A percentile compares a stretch with the other conserved stretches of the same genome.
phyloP scores from a whole-genome alignment of 1,140 invertebrate species.

The Drosophila grimshawi region DNA sequence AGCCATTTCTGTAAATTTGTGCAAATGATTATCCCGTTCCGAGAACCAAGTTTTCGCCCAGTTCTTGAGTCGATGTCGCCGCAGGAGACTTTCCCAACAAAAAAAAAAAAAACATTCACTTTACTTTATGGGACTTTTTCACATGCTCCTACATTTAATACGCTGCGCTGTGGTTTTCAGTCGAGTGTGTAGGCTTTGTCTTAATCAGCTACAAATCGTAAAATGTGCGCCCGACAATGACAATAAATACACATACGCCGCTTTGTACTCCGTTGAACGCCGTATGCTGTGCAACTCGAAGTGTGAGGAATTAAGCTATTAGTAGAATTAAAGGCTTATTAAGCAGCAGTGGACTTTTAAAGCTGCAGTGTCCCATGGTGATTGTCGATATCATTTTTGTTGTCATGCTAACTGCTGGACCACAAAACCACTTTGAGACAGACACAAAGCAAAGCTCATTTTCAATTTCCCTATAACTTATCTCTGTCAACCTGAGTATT shows the following conservation, averaged over 20 bases:
- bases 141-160: neutral
- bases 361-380: conserved; percentile 12
- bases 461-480: conserved; percentile 34
- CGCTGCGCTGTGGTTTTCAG: neutral
- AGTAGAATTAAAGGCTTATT: conserved; percentile 42
- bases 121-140: conserved; percentile 8
- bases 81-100: conserved; percentile 12
- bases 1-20: conserved; percentile 54
- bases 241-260: conserved; percentile 45
- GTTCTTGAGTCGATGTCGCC: neutral
- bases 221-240: conserved; percentile 17
- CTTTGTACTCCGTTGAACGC: conserved; percentile 7
- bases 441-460: conserved; percentile 28
- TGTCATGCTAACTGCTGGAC: conserved; percentile 5
- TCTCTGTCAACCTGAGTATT: conserved; percentile 6
- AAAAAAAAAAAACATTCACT: conserved; percentile 20
- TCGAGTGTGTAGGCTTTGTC: conserved; percentile 25
- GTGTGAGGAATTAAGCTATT: conserved; percentile 42
- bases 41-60: neutral
- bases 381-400: conserved; percentile 32
- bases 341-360: neutral
- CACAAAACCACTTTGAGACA: conserved; percentile 1
- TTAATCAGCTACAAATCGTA: conserved; percentile 43
- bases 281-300: neutral
- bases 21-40: conserved; percentile 46